Evolutionary conservation across 1,140 invertebrate genomes (phyloP).

Genomic region (Cherax quadricarinatus): DNA sequence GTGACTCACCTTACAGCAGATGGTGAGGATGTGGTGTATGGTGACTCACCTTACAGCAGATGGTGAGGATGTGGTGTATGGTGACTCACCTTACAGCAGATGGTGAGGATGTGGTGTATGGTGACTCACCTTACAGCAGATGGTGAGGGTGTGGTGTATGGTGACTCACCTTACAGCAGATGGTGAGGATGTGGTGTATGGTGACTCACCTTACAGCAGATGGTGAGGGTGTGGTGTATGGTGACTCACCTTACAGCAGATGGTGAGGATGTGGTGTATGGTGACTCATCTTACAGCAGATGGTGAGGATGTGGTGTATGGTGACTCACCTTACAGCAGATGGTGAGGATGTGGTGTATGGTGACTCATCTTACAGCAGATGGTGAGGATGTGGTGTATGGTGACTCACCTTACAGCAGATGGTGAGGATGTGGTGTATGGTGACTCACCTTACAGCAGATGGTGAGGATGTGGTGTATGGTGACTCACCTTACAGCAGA

Average conservation of each 20-base stretch:
- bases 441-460: too few species aligned
- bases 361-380: too few species aligned
- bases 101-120: too few species aligned
- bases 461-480: too few species aligned
- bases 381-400: too few species aligned
- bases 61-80: slow-evolving; percentile 11
- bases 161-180: slow-evolving; percentile 49
- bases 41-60: slow-evolving; percentile 49
- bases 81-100: too few species aligned
- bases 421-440: slow-evolving; percentile 11
- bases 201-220: too few species aligned
- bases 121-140: slow-evolving; percentile 49
- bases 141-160: not conserved
- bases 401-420: slow-evolving; percentile 49
- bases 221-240: too few species aligned
- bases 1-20: too few species aligned
- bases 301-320: too few species aligned
- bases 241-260: slow-evolving; percentile 49
- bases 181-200: slow-evolving; percentile 11
- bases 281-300: too few species aligned
- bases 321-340: slow-evolving; percentile 49
- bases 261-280: slow-evolving; percentile 11
- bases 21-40: too few species aligned
- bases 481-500: slow-evolving; percentile 49
- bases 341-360: slow-evolving; percentile 11